Base-by-base conservation (phyloP, 2,797 vertebrate species). In the Melanotaenia parkinsoni region DNA sequence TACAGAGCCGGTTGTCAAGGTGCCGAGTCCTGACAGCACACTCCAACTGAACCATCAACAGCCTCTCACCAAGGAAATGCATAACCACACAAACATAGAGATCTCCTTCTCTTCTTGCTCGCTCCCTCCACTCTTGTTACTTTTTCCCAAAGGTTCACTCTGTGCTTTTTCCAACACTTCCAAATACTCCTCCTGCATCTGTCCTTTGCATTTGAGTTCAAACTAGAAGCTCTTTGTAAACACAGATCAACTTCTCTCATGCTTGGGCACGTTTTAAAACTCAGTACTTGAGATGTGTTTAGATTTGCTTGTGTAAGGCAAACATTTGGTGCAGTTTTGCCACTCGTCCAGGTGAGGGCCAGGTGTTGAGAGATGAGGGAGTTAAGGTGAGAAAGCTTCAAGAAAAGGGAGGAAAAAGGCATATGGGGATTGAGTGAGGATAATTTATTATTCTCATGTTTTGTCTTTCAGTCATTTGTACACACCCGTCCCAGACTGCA, bases 1-100 rank as follows among this genome's bases (percentile, higher is more conserved):
- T 88, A 91, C 82, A 81, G 83, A 76, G 64, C 76, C 43, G 59
- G 90, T 92, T 90, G 87, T 91, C 88, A 85, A 75, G 84, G 86
- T 89, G 91, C 93, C 81, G 79, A 74, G 81, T 80, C 70, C 74
- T 86, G 89, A 91, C 89, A 91, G 86, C 79, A 82, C 71, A 70
- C 85, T 75, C 69, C 24, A 66, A 78, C 83, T 70, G 81, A 85
- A 86, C 71, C 59, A 43, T 84, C 84, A 86, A 79, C 87, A 86
- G 70, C 67, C 67, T 85, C 88, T 90, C 86, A 82, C 77, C 67
- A 47, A 70, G 56, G 68, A 83, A 86, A 74, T 58, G 70, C 56
- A 72, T 77, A 45, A 18, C 40, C 64, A 63, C 24, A 72, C 53
- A 47, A 47, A 47, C 67, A 63, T 14, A 70, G 47, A 68, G 20